Evolutionary conservation across 1,140 invertebrate genomes (phyloP), one percentile per base, ranked within the genome.

Genomic region (Drosophila funebris): DNA sequence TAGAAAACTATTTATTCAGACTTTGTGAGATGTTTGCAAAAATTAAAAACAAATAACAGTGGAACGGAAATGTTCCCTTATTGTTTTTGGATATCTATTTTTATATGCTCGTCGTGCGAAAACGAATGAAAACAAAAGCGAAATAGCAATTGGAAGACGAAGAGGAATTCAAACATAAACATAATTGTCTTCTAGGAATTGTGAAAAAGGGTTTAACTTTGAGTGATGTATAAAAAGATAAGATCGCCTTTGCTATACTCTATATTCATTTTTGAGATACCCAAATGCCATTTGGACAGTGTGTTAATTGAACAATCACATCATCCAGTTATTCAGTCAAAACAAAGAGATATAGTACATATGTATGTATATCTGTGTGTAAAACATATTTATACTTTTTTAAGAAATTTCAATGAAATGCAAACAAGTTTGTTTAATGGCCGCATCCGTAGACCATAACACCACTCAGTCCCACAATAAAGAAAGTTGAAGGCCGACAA

Each of bases 361-460:
- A 73, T 36, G 36, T 54, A 4, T 58, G 27, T 43, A 46, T 48
- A 62, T 36, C 58, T 63, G 60, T 52, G 61, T 54, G 50, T 53
- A 37, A 57, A 46, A 31, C 11, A 46, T 54, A 60, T 75, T 56
- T 37, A 31, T 22, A 48, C 41, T 8, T 44, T 48, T 62, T 41
- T 27, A 52, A 48, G 57, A 66, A 68, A 68, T 82, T 67, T 64
- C 44, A 78, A 87, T 75, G 74, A 87, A 87, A 87, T 73, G 82
- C 75, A 87, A 87, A 87, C 82, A 87, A 87, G 82, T 85, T 85
- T 82, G 63, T 63, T 85, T 80, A 84, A 80, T 82, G 75, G 82
- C 53, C 73, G 46, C 82, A 84, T 79, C 67, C 72, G 62, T 52
- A 66, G 75, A 69, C 64, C 50, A 72, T 58, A 61, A 44, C 46